Evolutionary conservation across 2,113 vertebrate species (phyloP), one percentile per base, ranked within the genome.

Genomic region (Chloroceryle aenea): DNA sequence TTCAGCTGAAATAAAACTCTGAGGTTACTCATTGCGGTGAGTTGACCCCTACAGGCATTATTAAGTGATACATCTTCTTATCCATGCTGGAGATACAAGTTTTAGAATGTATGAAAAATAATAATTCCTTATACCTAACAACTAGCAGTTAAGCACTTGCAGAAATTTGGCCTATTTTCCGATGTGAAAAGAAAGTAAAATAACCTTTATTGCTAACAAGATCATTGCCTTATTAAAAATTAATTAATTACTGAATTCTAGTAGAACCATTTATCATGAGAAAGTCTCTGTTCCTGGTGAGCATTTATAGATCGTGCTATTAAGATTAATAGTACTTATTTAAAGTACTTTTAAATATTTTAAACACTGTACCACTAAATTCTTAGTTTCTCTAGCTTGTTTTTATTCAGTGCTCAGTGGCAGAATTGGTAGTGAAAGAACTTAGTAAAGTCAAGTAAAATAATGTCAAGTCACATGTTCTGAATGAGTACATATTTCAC

Each of bases 181-280:
- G 50, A 43, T 29, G 14, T 88, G 48, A 71, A 80, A 94, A 91
- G 73, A 55, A 84, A 85, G 38, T 45, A 90, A 56, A 90, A 62
- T 95, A 62, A 93, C 85, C 83, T 96, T 86, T 94, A 92, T 71
- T 75, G 67, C 52, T 87, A 94, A 91, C 30, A 72, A 92, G 43
- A 91, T 92, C 52, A 64, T 81, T 89, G 42, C 52, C 47, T 86
- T 91, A 71, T 93, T 96, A 91, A 97, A 95, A 95, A 81, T 95
- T 27, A 87, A 94, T 92, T 47, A 3, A 61, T 89, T 88, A 45
- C 72, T 93, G 72, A 81, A 88, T 85, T 89, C 62, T 91, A 89
- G 84, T 66, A 36, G 68, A 88, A 78, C n/a, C 72, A 87, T 95
- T 93, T 87, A 34, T 95, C 89, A 91, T 30, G 18, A 73, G 81